Conservation (phyloP, 2,797 vertebrate genomes). For the Falco peregrinus region DNA sequence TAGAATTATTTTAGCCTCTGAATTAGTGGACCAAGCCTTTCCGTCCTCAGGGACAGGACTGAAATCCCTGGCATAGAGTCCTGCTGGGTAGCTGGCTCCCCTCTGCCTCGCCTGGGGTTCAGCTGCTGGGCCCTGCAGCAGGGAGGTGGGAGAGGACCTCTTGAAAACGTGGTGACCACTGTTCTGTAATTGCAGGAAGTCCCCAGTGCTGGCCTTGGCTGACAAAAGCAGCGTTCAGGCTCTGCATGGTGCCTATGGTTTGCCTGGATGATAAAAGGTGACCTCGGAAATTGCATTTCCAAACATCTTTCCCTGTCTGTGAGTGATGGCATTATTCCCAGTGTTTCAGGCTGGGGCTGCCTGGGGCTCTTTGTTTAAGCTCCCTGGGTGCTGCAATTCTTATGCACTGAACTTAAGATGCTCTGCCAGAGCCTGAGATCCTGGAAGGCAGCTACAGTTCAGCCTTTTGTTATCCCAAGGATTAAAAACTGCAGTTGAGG, state of each 20-base stretch:
- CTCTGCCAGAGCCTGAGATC: slow-evolving; percentile 13
- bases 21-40: background rate
- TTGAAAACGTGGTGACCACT: background rate
- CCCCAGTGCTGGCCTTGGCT: background rate
- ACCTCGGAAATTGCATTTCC: slow-evolving; percentile 56
- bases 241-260: background rate
- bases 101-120: background rate
- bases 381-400: slow-evolving; percentile 30
- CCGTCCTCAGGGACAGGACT: accelerated
- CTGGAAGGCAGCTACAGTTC: background rate
- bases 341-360: slow-evolving; percentile 57
- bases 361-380: slow-evolving; percentile 64
- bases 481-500: slow-evolving; percentile 15
- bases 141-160: background rate
- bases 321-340: slow-evolving; percentile 44
- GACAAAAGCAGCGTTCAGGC: background rate
- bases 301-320: background rate
- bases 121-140: accelerated
- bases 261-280: slow-evolving; percentile 45
- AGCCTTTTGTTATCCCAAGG: slow-evolving; percentile 17
- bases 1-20: background rate
- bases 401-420: background rate
- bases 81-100: background rate
- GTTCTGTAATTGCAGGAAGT: accelerated
- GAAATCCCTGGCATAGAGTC: background rate